Conservation (phyloP, 1,140 invertebrate genomes). For the Sarcophaga peregrina region DNA sequence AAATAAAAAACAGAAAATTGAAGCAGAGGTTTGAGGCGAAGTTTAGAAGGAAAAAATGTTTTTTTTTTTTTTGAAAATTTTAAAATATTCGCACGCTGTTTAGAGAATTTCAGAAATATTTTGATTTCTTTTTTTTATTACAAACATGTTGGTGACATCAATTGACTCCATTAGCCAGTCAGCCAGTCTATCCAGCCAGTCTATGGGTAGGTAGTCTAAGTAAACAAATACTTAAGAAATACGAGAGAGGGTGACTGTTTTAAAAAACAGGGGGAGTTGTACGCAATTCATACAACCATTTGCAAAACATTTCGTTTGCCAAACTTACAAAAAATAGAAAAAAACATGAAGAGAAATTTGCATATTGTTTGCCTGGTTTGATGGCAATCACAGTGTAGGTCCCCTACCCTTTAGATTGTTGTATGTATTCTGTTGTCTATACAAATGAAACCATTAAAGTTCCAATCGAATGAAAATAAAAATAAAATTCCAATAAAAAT, state of each 20-base stretch:
- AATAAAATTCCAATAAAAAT: conserved; percentile 67
- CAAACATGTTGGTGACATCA: conserved; percentile 35
- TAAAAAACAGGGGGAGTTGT: neutral
- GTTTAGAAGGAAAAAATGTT: neutral
- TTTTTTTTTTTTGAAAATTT: neutral
- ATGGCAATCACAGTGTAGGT: conserved; percentile 38
- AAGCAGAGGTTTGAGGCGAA: neutral
- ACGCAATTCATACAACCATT: conserved; percentile 13
- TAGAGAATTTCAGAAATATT: neutral
- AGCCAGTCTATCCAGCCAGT: neutral
- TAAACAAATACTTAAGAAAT: neutral
- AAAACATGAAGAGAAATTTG: conserved; percentile 62
- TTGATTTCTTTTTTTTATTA: neutral
- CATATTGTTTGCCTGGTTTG: conserved; percentile 61
- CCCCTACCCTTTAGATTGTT: neutral
- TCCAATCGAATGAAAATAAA: conserved; percentile 61
- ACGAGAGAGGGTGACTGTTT: conserved; percentile 2
- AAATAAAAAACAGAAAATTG: neutral
- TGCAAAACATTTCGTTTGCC: neutral
- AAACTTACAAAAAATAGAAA: conserved; percentile 12
- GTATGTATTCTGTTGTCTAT: neutral
- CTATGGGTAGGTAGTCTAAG: no score
- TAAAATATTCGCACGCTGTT: conserved; percentile 36
- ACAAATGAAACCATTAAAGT: conserved; percentile 65
- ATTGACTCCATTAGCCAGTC: conserved; percentile 42